Evolutionary conservation across 1,140 invertebrate species (phyloP).

Genomic region (Zaprionus nigranus): DNA sequence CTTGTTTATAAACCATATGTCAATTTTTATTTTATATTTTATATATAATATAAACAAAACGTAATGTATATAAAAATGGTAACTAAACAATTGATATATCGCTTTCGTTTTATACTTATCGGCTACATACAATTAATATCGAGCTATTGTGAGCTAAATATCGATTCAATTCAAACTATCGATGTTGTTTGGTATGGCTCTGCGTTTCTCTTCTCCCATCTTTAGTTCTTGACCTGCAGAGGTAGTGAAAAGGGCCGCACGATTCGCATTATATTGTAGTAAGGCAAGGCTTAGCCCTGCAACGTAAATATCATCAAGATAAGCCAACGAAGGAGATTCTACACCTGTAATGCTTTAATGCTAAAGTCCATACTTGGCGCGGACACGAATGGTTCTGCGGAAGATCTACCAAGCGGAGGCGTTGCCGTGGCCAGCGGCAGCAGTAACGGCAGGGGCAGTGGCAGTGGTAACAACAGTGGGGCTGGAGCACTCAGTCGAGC

Average conservation of each 20-base stretch:
- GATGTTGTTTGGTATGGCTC: not conserved
- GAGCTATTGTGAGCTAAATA: not conserved
- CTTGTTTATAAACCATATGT: no score
- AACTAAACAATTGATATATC: not conserved
- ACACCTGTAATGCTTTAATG: slow-evolving; percentile 82
- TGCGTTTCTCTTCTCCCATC: not conserved
- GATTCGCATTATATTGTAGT: slow-evolving; percentile 8
- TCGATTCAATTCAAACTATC: not conserved
- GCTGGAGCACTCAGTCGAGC: slow-evolving; percentile 36
- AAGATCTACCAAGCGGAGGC: slow-evolving; percentile 62
- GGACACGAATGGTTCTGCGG: slow-evolving; percentile 65
- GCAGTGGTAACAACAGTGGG: slow-evolving; percentile 20
- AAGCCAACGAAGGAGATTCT: slow-evolving; percentile 64
- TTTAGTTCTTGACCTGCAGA: slow-evolving; percentile 35
- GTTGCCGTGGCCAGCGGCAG: slow-evolving; percentile 57
- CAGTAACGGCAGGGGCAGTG: slow-evolving; percentile 34
- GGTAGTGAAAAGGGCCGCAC: slow-evolving; percentile 23
- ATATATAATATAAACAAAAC: not conserved
- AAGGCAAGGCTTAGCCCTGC: slow-evolving; percentile 36
- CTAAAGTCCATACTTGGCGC: slow-evolving; percentile 78
- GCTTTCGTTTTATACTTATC: not conserved
- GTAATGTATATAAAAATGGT: not conserved
- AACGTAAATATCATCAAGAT: slow-evolving; percentile 41
- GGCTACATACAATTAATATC: not conserved
- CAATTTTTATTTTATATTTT: not conserved